phyloP scores from a whole-genome alignment of 2,888 invertebrate species.

The Pterobdella sp. region DNA sequence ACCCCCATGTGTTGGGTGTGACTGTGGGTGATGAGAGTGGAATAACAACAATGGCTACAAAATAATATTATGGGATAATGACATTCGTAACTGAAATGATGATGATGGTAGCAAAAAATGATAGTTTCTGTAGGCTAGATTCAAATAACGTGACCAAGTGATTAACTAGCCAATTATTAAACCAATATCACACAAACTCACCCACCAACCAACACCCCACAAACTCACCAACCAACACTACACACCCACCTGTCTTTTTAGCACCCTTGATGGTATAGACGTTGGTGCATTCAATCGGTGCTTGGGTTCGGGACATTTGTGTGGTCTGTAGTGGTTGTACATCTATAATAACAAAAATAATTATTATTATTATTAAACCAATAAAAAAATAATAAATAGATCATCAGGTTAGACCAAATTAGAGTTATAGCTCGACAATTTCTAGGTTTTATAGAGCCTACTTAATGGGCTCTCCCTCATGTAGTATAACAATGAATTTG shows the following conservation, averaged over 20 bases:
- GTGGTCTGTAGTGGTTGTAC: too few relatives aligned
- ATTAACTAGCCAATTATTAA: background rate
- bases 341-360: too few relatives aligned
- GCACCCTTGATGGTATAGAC: conserved; percentile 65
- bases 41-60: conserved; percentile 12
- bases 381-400: too few relatives aligned
- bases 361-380: too few relatives aligned
- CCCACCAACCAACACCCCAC: background rate
- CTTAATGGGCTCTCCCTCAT: too few relatives aligned
- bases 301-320: conserved; percentile 85
- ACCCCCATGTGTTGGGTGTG: conserved; percentile 53
- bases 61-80: too few relatives aligned
- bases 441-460: too few relatives aligned
- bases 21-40: conserved; percentile 39
- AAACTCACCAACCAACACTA: background rate
- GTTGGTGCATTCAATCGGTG: conserved; percentile 61
- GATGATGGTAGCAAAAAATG: background rate
- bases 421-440: too few relatives aligned
- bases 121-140: too few relatives aligned
- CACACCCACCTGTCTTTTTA: conserved; percentile 54
- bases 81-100: background rate
- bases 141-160: background rate
- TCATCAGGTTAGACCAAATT: too few relatives aligned
- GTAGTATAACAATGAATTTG: too few relatives aligned
- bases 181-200: background rate